Base-by-base conservation (phyloP, 2,888 invertebrate species). In the Sericinus montela region DNA sequence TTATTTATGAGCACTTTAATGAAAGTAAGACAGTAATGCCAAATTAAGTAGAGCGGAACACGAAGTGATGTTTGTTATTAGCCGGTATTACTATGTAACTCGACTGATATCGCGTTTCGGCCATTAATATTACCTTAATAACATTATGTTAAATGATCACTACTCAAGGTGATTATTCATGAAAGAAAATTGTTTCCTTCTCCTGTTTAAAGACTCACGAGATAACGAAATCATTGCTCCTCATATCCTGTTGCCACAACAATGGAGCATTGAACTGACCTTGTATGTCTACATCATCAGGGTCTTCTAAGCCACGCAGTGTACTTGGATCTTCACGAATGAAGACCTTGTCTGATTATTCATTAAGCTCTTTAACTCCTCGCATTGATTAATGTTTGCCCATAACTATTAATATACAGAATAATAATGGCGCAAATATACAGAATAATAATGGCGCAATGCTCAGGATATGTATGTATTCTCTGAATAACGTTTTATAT, bases 171-270 rank as follows among this genome's bases (percentile, higher is more conserved):
- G 59, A 67, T 62, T 60, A 60, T 69, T 61, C n/a, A 70, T 78
- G 74, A 69, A 60, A 66, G 60, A 74, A 75, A n/a, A 77, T 73
- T 56, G 63, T 72, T 82, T 81, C 79, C 79, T 75, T 65, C 61
- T 69, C 60, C 58, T 45, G 61, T 66, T 58, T 67, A 67, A 64
- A 75, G 64, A 60, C 69, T 64, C 72, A 70, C 65, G 62, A 63
- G 62, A 39, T 29, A 56, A 58, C 71, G 69, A 83, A 80, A 67
- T 63, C 64, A 65, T 63, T 63, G 63, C 60, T 71, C 66, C 70
- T 71, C 68, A 73, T 66, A 80, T 81, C 79, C 78, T 79, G 75
- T 71, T 72, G 71, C 69, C 15, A 71, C 58, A 68, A 80, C 76
- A 79, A 77, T 75, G 69, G 72, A 64, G 62, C 65, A 63, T 63